These are phyloP conservation scores for Ditula angustiorana DNA, from an alignment of 2,888 invertebrate species.

Conservation along the genomic window DNA sequence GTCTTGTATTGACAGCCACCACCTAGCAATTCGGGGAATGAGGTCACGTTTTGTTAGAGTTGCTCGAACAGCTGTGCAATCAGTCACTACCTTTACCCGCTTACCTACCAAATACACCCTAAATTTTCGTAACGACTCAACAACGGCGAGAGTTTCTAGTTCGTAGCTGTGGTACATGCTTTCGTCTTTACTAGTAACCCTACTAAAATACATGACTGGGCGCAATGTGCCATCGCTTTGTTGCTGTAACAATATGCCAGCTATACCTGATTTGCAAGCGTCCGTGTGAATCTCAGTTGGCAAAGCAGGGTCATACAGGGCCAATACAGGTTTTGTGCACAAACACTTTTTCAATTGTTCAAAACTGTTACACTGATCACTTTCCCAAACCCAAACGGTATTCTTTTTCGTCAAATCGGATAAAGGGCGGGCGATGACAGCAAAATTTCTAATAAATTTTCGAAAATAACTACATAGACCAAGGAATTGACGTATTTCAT, in stretches of 20 bases:
- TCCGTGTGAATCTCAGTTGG: not conserved
- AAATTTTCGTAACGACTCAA: constrained; percentile 44
- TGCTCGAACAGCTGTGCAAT: constrained; percentile 52
- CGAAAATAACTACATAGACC: constrained; percentile 45
- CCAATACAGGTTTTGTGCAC: not conserved
- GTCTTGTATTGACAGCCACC: constrained; percentile 53
- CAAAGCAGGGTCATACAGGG: not conserved
- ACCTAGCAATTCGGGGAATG: constrained; percentile 52
- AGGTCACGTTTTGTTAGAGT: constrained; percentile 52
- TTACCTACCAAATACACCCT: constrained; percentile 46
- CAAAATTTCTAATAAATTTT: constrained; percentile 44
- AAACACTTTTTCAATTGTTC: not conserved
- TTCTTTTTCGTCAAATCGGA: constrained; percentile 42
- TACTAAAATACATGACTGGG: constrained; percentile 9
- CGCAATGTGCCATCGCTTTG: not conserved
- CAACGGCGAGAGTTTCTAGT: not conserved
- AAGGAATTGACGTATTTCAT: constrained; percentile 45
- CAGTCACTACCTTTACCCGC: constrained; percentile 46
- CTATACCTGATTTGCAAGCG: not conserved
- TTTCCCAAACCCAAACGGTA: constrained; percentile 15
- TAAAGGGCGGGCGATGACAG: constrained; percentile 42
- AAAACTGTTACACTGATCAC: not conserved
- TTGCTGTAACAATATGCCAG: not conserved
- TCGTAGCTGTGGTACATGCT: constrained; percentile 1
- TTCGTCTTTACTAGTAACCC: constrained; percentile 14